Conservation (phyloP, 2,888 invertebrate genomes). For the Panzeria rudis region DNA sequence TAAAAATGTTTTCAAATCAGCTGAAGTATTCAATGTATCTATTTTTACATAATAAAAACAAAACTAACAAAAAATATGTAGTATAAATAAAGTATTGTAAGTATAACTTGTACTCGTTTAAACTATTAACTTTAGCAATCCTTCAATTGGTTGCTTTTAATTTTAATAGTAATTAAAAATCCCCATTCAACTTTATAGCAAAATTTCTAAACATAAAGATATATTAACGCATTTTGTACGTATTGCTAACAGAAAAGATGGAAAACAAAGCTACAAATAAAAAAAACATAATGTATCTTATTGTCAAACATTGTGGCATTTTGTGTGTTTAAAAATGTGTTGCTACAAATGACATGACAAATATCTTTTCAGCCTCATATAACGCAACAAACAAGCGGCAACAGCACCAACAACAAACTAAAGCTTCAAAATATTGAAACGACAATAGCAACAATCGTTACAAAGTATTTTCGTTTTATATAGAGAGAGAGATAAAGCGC, state of each 20-base stretch:
- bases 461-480: constrained; percentile 37
- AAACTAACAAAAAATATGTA: too few species aligned
- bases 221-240: constrained; percentile 58
- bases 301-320: constrained; percentile 55
- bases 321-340: constrained; percentile 67
- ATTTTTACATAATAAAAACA: too few species aligned
- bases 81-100: too few species aligned
- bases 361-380: constrained; percentile 77
- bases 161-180: constrained; percentile 34
- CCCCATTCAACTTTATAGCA: constrained; percentile 1
- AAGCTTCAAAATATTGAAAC: constrained; percentile 54
- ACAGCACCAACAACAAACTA: constrained; percentile 29
- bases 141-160: too few species aligned
- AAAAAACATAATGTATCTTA: constrained; percentile 20
- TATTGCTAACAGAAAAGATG: constrained; percentile 28
- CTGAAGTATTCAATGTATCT: too few species aligned
- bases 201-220: constrained; percentile 26
- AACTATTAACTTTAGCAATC: too few species aligned
- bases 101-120: too few species aligned
- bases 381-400: constrained; percentile 32
- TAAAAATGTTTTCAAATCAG: too few species aligned
- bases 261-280: background rate
- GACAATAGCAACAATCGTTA: constrained; percentile 42
- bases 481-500: background rate
- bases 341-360: constrained; percentile 82